A percentile compares a stretch with the other conserved stretches of the same genome.
phyloP scores from a whole-genome alignment of 2,888 invertebrate species.

The Parnassius mnemosyne region DNA sequence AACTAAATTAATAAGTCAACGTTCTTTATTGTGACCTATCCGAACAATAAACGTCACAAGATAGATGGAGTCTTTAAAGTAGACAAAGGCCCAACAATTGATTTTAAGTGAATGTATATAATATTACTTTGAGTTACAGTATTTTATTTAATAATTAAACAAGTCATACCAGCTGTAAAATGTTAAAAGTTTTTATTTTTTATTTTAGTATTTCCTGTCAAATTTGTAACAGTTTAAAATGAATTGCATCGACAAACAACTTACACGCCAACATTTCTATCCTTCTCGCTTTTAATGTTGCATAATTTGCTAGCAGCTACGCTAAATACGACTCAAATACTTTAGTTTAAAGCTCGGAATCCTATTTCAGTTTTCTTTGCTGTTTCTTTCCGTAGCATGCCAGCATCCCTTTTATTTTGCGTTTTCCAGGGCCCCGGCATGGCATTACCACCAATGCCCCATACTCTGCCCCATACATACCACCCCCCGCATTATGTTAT shows the following conservation, averaged over 20 bases:
- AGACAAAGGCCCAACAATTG: no score
- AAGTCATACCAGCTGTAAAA: no score
- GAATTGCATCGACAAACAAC: neutral
- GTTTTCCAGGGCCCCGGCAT: conserved; percentile 79
- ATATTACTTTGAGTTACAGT: no score
- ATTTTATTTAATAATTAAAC: no score
- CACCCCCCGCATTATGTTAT: conserved; percentile 79
- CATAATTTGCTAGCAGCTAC: conserved; percentile 27
- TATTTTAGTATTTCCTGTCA: no score
- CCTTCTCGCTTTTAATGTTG: conserved; percentile 34
- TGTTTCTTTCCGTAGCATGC: conserved; percentile 70
- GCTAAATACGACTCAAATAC: conserved; percentile 13
- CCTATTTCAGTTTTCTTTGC: conserved; percentile 32
- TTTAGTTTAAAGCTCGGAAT: conserved; percentile 16
- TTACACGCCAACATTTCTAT: conserved; percentile 27
- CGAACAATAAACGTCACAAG: no score
- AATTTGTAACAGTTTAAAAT: no score
- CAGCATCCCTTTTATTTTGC: conserved; percentile 64
- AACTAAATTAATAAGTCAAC: no score
- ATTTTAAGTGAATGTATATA: no score
- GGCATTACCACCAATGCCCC: conserved; percentile 75
- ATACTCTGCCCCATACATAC: conserved; percentile 78
- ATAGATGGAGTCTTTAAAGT: no score
- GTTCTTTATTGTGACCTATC: no score
- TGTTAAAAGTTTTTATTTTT: no score